These are phyloP conservation scores for Phrynocephalus versicolor DNA, from an alignment of 2,113 vertebrate genomes.

Conservation along the genomic window DNA sequence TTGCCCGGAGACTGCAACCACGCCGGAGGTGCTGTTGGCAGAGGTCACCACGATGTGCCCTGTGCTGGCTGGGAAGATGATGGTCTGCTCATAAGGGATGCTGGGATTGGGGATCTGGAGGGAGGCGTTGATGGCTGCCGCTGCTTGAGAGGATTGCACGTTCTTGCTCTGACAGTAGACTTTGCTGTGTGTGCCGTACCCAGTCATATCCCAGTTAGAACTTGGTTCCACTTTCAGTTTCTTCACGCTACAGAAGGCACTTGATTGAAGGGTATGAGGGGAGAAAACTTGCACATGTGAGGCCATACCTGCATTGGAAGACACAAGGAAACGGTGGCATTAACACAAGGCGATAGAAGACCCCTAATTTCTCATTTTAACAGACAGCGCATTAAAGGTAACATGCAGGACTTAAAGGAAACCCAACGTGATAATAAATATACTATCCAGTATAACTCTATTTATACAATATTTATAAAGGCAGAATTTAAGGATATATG, in stretches of 20 bases:
- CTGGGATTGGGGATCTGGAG: slow-evolving; percentile 88
- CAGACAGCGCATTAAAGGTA: background rate
- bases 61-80: slow-evolving; percentile 92
- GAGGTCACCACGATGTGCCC: slow-evolving; percentile 94
- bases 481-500: background rate
- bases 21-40: slow-evolving; percentile 89
- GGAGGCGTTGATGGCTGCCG: slow-evolving; percentile 89
- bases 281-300: slow-evolving; percentile 98
- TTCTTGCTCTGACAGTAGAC: slow-evolving; percentile 94
- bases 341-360: background rate
- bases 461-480: background rate
- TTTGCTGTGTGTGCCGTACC: slow-evolving; percentile 97
- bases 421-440: background rate
- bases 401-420: background rate
- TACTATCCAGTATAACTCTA: background rate
- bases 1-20: slow-evolving; percentile 80
- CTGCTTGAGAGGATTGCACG: slow-evolving; percentile 85
- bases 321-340: slow-evolving; percentile 51
- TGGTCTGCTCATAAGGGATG: slow-evolving; percentile 95
- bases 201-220: slow-evolving; percentile 98
- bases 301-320: slow-evolving; percentile 91
- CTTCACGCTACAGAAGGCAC: slow-evolving; percentile 99
- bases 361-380: background rate
- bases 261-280: slow-evolving; percentile 97
- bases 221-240: slow-evolving; percentile 98